Evolutionary conservation across 2,797 vertebrate genomes (phyloP).

Genomic region (Morelia viridis): DNA sequence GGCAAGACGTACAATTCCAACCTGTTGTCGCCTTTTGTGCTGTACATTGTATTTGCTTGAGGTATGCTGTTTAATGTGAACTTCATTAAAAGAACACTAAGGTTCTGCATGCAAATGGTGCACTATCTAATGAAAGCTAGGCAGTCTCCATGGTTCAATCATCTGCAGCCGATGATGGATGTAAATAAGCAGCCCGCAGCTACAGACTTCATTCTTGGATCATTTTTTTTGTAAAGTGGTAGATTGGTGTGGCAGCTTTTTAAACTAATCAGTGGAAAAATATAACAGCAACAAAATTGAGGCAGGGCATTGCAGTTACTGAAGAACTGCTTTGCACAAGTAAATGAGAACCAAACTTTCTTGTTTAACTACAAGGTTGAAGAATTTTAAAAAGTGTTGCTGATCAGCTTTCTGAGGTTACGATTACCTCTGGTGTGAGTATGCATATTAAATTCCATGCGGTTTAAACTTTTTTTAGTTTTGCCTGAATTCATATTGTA

Average conservation of each 20-base stretch:
- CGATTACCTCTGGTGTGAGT: constrained; percentile 39
- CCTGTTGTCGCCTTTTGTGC: constrained; percentile 65
- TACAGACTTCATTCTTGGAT: constrained; percentile 41
- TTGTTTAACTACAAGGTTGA: constrained; percentile 25
- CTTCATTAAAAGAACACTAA: constrained; percentile 55
- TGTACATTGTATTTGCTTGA: constrained; percentile 63
- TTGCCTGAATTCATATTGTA: constrained; percentile 64
- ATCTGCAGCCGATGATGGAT: constrained; percentile 54
- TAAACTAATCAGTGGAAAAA: constrained; percentile 42
- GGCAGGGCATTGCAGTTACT: constrained; percentile 48
- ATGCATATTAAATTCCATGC: constrained; percentile 48
- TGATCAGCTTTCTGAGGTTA: constrained; percentile 43
- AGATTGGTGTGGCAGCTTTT: constrained; percentile 45
- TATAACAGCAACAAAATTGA: constrained; percentile 38
- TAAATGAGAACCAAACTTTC: constrained; percentile 37
- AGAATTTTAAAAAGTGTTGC: constrained; percentile 49
- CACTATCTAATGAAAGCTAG: constrained; percentile 59
- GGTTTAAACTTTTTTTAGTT: constrained; percentile 60
- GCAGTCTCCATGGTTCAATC: constrained; percentile 60
- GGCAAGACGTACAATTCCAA: constrained; percentile 57
- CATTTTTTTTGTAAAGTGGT: constrained; percentile 40
- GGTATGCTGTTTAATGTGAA: constrained; percentile 58
- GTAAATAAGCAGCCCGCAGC: constrained; percentile 62
- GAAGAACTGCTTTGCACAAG: constrained; percentile 50
- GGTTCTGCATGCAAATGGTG: constrained; percentile 67